Evolutionary conservation across 2,113 vertebrate species (phyloP).

Genomic region (Pandion haliaetus): DNA sequence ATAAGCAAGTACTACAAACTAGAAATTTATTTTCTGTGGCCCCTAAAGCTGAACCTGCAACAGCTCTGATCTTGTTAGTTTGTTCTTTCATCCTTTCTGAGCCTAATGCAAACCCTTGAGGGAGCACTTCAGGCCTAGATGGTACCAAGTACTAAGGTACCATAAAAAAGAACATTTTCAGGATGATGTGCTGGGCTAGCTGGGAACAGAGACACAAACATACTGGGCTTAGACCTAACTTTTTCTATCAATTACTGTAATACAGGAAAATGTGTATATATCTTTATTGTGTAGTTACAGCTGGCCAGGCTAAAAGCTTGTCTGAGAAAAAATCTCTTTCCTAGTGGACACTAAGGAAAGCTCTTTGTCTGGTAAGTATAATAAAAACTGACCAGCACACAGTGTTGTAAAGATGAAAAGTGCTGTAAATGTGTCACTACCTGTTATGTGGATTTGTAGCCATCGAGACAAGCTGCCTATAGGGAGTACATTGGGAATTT

Average conservation of each 20-base stretch:
- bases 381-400: conserved; percentile 36
- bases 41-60: conserved; percentile 25
- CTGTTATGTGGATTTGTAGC: conserved; percentile 13
- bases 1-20: conserved; percentile 21
- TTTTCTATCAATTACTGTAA: not conserved
- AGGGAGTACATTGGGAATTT: not conserved
- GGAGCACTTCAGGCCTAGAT: not conserved
- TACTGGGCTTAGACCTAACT: not conserved
- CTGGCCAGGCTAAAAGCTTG: not conserved
- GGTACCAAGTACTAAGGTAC: not conserved
- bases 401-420: conserved; percentile 23
- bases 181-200: not conserved
- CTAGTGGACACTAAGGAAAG: not conserved
- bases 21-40: conserved; percentile 27
- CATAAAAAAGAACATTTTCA: conserved; percentile 15
- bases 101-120: not conserved
- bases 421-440: conserved; percentile 33
- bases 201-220: not conserved
- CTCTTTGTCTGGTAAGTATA: conserved; percentile 5
- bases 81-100: conserved; percentile 6
- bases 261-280: not conserved
- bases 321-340: not conserved
- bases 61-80: conserved; percentile 29
- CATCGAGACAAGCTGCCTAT: not conserved
- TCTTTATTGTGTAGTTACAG: not conserved